These are phyloP conservation scores for Gasteruption jaculator DNA, from an alignment of 2,888 invertebrate species.

Conservation along the genomic window DNA sequence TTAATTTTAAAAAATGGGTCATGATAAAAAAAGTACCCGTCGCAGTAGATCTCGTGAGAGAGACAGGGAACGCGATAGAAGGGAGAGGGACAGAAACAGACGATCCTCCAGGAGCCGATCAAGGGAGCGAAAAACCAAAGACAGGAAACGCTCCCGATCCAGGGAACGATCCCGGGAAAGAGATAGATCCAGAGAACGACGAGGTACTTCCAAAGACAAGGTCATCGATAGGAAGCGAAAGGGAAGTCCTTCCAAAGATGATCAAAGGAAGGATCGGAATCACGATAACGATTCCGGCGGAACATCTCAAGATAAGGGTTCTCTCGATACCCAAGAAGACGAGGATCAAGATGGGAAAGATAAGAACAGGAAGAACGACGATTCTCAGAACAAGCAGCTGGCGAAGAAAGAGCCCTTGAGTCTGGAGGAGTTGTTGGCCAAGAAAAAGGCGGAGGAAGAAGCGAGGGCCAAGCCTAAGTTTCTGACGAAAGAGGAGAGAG, in stretches of 20 bases:
- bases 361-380: conserved; percentile 40
- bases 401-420: conserved; percentile 83
- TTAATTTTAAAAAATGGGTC: conserved; percentile 38
- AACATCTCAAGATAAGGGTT: too few relatives aligned
- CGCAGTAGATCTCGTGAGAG: conserved; percentile 54
- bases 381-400: conserved; percentile 31
- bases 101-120: conserved; percentile 44
- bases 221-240: conserved; percentile 43
- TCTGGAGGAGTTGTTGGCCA: conserved; percentile 89
- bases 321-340: conserved; percentile 49
- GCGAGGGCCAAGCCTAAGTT: conserved; percentile 96
- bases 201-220: conserved; percentile 41
- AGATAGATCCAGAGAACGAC: conserved; percentile 27
- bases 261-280: too few relatives aligned
- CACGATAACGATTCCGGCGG: too few relatives aligned
- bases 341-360: conserved; percentile 44
- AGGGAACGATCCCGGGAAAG: conserved; percentile 40
- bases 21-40: conserved; percentile 53
- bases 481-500: conserved; percentile 92
- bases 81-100: conserved; percentile 51
- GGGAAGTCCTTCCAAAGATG: conserved; percentile 50
- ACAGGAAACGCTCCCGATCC: conserved; percentile 33
- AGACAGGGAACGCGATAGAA: conserved; percentile 50
- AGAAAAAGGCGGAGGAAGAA: conserved; percentile 94
- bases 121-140: conserved; percentile 36